phyloP scores from a whole-genome alignment of 2,797 vertebrate species.

The Xiphophorus birchmanni region DNA sequence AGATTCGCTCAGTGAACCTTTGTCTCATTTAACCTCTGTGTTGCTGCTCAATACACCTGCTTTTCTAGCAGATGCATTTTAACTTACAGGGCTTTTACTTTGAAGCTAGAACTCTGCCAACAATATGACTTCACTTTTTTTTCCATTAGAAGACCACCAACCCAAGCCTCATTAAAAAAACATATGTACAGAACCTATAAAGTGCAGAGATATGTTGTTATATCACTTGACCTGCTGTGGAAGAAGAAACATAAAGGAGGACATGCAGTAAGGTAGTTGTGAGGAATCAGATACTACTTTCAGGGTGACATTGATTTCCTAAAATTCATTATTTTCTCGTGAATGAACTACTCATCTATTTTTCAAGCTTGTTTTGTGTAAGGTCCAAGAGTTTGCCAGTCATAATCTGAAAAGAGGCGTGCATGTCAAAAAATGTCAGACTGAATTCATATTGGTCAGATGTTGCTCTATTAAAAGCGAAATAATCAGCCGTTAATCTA shows the following conservation, averaged over 20 bases:
- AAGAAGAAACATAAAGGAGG: background rate
- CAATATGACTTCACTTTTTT: conserved; percentile 38
- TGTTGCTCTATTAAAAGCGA: background rate
- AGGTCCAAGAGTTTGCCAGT: background rate
- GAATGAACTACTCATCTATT: background rate
- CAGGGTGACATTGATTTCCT: background rate
- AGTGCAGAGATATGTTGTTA: conserved; percentile 30
- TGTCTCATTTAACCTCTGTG: conserved; percentile 57
- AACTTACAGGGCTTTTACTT: conserved; percentile 55
- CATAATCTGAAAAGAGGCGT: background rate
- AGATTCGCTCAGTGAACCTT: conserved; percentile 48
- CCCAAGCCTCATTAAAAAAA: conserved; percentile 61
- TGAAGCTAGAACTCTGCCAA: conserved; percentile 43
- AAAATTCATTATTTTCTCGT: background rate
- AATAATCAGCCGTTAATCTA: conserved; percentile 5
- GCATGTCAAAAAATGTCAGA: conserved; percentile 1
- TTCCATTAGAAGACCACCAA: conserved; percentile 42
- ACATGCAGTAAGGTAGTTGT: background rate
- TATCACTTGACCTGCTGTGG: conserved; percentile 7
- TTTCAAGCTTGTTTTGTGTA: background rate
- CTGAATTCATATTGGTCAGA: background rate
- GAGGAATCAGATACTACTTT: background rate
- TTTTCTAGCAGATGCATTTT: conserved; percentile 39
- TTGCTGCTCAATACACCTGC: conserved; percentile 43
- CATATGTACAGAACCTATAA: conserved; percentile 42